These are phyloP conservation scores for Cerastis rubricosa DNA, from an alignment of 2,888 invertebrate species.

Conservation along the genomic window DNA sequence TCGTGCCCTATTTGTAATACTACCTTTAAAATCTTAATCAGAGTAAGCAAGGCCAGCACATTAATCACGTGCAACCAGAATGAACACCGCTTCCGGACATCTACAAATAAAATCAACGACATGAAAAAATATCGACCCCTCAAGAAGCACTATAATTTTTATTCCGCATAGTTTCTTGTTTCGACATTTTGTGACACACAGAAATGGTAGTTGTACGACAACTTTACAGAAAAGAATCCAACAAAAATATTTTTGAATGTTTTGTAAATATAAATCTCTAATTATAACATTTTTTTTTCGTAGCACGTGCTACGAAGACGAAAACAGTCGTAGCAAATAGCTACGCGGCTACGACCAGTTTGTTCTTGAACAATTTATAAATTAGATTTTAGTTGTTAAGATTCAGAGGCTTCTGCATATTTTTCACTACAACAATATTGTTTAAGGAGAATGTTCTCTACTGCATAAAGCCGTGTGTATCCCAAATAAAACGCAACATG, in stretches of 20 bases:
- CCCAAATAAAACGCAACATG: slow-evolving; percentile 56
- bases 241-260: background rate
- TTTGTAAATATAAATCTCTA: no score
- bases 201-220: background rate
- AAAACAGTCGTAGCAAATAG: slow-evolving; percentile 38
- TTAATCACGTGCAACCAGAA: slow-evolving; percentile 72
- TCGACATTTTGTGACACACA: slow-evolving; percentile 61
- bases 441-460: background rate
- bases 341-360: slow-evolving; percentile 48
- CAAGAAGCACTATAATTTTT: slow-evolving; percentile 76
- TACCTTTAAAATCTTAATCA: slow-evolving; percentile 67
- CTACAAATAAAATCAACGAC: slow-evolving; percentile 71
- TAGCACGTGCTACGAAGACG: slow-evolving; percentile 39
- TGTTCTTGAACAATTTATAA: background rate
- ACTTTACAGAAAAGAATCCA: background rate
- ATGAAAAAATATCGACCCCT: slow-evolving; percentile 73
- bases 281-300: no score
- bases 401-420: background rate
- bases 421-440: background rate
- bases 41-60: slow-evolving; percentile 64
- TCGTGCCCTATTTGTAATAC: slow-evolving; percentile 65
- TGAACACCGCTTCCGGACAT: slow-evolving; percentile 75
- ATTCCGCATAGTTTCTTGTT: slow-evolving; percentile 70
- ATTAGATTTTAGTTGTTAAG: background rate
- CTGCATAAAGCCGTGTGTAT: slow-evolving; percentile 49